phyloP scores from a whole-genome alignment of 2,113 vertebrate species.

The Zosterops japonicus region DNA sequence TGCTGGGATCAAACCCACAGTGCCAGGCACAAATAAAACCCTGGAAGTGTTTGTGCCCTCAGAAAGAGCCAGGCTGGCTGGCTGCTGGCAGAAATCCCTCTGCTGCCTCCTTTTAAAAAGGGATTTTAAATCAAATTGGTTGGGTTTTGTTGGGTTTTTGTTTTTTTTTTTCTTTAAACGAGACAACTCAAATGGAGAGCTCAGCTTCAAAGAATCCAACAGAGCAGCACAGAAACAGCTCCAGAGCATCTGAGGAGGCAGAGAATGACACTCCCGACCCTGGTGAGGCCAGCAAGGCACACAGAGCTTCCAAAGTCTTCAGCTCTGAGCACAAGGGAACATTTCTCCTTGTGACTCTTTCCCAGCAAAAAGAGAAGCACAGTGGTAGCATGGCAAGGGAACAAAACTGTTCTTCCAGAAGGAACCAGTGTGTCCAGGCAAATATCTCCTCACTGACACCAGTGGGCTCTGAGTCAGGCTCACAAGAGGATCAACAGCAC shows the following conservation, averaged over 20 bases:
- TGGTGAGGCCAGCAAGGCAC: neutral
- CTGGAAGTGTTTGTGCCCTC: neutral
- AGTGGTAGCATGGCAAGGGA: neutral
- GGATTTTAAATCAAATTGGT: neutral
- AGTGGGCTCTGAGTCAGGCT: neutral
- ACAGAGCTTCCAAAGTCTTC: fast-evolving
- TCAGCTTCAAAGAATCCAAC: conserved; percentile 5
- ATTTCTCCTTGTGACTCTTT: neutral
- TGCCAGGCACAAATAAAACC: neutral
- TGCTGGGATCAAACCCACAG: neutral
- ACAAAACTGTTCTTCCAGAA: neutral
- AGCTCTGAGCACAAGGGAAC: neutral
- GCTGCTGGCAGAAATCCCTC: neutral
- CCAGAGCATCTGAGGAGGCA: neutral
- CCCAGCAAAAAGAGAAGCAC: neutral
- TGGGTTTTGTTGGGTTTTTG: too few species aligned
- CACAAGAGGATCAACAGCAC: neutral
- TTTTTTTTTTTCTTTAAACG: neutral
- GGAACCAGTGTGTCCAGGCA: neutral
- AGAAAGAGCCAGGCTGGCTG: neutral
- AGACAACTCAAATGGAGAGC: neutral
- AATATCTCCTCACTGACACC: neutral
- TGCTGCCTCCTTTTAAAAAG: neutral
- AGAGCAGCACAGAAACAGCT: neutral
- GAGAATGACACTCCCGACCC: neutral